Evolutionary conservation across 2,888 invertebrate species (phyloP), one percentile per base, ranked within the genome.

Genomic region (Yponomeuta evonymella): DNA sequence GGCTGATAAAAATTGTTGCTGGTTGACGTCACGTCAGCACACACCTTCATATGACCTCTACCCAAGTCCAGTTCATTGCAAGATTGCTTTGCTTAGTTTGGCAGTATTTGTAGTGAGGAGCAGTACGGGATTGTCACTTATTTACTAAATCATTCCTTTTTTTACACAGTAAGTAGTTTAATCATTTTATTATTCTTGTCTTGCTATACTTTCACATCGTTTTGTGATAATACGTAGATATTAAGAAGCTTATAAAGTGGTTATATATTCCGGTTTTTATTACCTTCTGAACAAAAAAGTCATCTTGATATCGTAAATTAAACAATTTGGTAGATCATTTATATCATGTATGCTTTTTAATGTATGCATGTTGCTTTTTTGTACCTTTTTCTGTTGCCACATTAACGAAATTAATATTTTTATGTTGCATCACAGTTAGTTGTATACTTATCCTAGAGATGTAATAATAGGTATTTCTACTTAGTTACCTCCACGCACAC

Each of bases 41-140:
- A 77, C 83, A 84, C 92, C 92, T 92, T 91, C 92, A 91, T 88
- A 89, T 87, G 91, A 92, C 92, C 92, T 92, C 87, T 89, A 72
- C 73, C 79, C 81, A 80, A 87, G 86, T 86, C 87, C 43, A 43
- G 43, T 43, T 6, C 43, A 8, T 43, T 43, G 9, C 43, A 8
- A 43, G 43, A 84, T 83, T 84, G 79, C 77, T 84, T 83, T 84
- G 79, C 77, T 75, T 81, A 80, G 77, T 83, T 87, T 89, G 87
- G 87, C 87, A 88, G 87, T 86, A 83, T 83, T 83, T 82, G 78
- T 68, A 67, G 79, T 73, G 76, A 76, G 84, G 83, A 83, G 78
- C 82, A 81, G 86, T 83, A 82, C 83, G 83, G 86, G 85, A 87
- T 89, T 90, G 88, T 83, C 82, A 81, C 83, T 85, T 79, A 83